phyloP scores from a whole-genome alignment of 2,113 vertebrate genomes.

The Azemiops feae region DNA sequence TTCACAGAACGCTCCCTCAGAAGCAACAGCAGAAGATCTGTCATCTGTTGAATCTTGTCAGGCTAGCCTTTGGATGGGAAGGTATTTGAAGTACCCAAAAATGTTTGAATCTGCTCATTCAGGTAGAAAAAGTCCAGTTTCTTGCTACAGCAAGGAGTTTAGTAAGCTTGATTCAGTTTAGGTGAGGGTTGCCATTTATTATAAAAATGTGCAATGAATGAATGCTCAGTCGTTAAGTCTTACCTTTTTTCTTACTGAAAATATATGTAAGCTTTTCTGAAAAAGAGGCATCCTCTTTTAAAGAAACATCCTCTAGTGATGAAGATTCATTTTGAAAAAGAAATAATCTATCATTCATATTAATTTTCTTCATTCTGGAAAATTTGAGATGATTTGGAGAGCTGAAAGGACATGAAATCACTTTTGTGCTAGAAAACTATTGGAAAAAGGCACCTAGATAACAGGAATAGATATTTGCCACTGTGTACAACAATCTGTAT shows the following conservation, averaged over 20 bases:
- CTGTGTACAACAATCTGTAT: background rate
- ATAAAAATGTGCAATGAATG: background rate
- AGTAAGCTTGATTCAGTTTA: background rate
- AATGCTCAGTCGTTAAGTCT: background rate
- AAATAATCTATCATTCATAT: background rate
- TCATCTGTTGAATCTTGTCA: constrained; percentile 83
- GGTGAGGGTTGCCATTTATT: background rate
- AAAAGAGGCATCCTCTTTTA: background rate
- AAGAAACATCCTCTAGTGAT: background rate
- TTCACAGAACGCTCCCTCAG: constrained; percentile 68
- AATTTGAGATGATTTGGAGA: background rate
- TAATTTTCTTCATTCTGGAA: background rate
- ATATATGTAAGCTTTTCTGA: background rate
- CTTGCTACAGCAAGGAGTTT: background rate
- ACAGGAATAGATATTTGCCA: background rate
- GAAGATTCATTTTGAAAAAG: background rate
- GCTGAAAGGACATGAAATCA: background rate
- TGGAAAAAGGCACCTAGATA: background rate
- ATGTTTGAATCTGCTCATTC: constrained; percentile 7
- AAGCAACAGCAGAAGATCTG: constrained; percentile 73
- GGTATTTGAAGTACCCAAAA: constrained; percentile 66
- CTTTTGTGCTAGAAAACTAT: background rate
- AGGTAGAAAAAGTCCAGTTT: background rate
- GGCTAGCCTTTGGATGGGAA: constrained; percentile 98
- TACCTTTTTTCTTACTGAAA: background rate